Evolutionary conservation across 2,888 invertebrate genomes (phyloP), one percentile per base, ranked within the genome.

Genomic region (Acanthosepion pharaonis): DNA sequence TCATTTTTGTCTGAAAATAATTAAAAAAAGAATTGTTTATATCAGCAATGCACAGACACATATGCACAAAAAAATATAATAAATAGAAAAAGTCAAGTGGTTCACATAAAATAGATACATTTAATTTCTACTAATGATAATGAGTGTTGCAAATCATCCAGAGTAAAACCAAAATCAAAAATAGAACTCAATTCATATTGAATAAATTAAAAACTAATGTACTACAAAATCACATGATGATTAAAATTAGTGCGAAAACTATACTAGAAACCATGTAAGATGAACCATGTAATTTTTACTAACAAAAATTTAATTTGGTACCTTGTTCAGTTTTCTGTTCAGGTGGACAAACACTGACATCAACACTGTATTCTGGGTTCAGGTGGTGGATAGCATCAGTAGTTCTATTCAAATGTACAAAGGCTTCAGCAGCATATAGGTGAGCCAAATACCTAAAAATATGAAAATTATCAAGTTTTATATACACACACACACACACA

Each of bases 361-460:
- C 97, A 49, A 96, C 96, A 42, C 97, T 96, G 42, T 96, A 93
- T 23, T 97, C 97, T 6, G 97, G 97, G 95, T 99, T 98, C 94
- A 99, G 98, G 97, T 99, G 98, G 95, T 98, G 98, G 25, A 99
- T 98, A 1, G 99, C 99, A 97, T 99, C 99, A 0, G 98, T 98
- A 95, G 99, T 98, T 97, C 98, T 98, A 97, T 99, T 98, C 95
- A 97, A 97, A 96, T 98, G 98, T 94, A 99, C 98, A 25, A 99
- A 98, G 53, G 99, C 98, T 97, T 99, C 99, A 0, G 99, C 99
- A 94, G 98, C 98, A 97, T 99, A 99, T 96, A 99, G 98, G 97
- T 99, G 98, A 0, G 98, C 99, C 96, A 99, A 98, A 96, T 97
- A 97, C 95, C 97, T 97, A 95, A 8, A 95, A 95, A 78, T n/a